phyloP scores from a whole-genome alignment of 2,113 vertebrate species.

The Hoplias malabaricus region DNA sequence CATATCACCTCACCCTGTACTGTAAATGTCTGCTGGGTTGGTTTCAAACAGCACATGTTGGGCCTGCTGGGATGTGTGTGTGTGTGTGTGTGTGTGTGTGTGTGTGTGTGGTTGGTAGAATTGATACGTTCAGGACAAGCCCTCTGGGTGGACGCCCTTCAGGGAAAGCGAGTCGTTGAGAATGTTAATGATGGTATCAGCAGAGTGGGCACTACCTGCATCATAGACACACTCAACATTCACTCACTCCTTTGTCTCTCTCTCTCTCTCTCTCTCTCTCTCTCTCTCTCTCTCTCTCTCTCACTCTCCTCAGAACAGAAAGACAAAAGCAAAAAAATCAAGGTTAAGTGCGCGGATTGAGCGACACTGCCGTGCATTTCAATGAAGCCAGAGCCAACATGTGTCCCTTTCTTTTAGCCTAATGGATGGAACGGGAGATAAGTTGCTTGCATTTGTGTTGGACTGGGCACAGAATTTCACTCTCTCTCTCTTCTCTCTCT shows the following conservation, averaged over 20 bases:
- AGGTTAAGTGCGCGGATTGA: slow-evolving; percentile 68
- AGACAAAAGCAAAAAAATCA: slow-evolving; percentile 54
- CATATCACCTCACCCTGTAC: not conserved
- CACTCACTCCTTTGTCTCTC: too few relatives aligned
- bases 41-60: slow-evolving; percentile 48
- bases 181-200: slow-evolving; percentile 69
- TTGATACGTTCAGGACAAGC: slow-evolving; percentile 36
- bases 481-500: not conserved
- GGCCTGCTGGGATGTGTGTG: slow-evolving; percentile 21
- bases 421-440: slow-evolving; percentile 8
- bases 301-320: slow-evolving; percentile 29
- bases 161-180: slow-evolving; percentile 59
- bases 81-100: slow-evolving; percentile 30
- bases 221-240: not conserved
- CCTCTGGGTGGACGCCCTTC: slow-evolving; percentile 63
- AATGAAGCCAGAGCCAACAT: slow-evolving; percentile 64
- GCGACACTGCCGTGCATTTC: slow-evolving; percentile 61
- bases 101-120: slow-evolving; percentile 24
- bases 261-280: slow-evolving; percentile 17
- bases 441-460: slow-evolving; percentile 49
- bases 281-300: slow-evolving; percentile 20
- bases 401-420: slow-evolving; percentile 51
- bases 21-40: not conserved
- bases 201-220: slow-evolving; percentile 44
- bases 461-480: not conserved